Evolutionary conservation across 1,140 invertebrate genomes (phyloP).

Genomic region (Oncopeltus fasciatus): DNA sequence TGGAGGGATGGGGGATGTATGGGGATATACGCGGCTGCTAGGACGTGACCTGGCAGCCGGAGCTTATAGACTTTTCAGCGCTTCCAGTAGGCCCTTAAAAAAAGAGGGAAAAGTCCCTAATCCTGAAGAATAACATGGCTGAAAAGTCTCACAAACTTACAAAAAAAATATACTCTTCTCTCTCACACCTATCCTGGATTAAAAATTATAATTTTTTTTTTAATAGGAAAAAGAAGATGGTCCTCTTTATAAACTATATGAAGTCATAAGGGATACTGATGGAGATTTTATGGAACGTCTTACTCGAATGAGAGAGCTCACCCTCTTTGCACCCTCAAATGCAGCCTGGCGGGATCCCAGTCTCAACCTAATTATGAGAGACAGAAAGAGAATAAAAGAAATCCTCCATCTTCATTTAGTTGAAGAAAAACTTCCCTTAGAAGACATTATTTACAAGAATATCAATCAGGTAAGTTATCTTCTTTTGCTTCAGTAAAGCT

Average conservation of each 20-base stretch:
- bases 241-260: slow-evolving; percentile 65
- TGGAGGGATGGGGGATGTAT: no score
- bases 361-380: slow-evolving; percentile 50
- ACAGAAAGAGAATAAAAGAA: slow-evolving; percentile 41
- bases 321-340: slow-evolving; percentile 79
- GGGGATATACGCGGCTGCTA: no score
- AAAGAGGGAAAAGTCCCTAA: no score
- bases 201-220: no score
- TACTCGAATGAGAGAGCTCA: slow-evolving; percentile 53
- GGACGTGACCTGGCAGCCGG: no score
- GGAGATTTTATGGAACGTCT: slow-evolving; percentile 57
- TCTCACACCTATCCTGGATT: no score
- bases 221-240: slow-evolving; percentile 59
- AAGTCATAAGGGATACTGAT: slow-evolving; percentile 57
- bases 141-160: no score
- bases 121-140: no score
- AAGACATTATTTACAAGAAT: slow-evolving; percentile 55
- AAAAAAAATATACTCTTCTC: no score
- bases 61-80: no score
- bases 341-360: slow-evolving; percentile 56
- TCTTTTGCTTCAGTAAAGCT: no score
- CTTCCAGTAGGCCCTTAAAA: no score
- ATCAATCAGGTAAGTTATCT: slow-evolving; percentile 46
- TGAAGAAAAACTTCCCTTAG: slow-evolving; percentile 55
- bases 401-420: slow-evolving; percentile 67